phyloP scores from a whole-genome alignment of 53 echinoderm and acorn worm genomes.

The Antedon mediterranea region DNA sequence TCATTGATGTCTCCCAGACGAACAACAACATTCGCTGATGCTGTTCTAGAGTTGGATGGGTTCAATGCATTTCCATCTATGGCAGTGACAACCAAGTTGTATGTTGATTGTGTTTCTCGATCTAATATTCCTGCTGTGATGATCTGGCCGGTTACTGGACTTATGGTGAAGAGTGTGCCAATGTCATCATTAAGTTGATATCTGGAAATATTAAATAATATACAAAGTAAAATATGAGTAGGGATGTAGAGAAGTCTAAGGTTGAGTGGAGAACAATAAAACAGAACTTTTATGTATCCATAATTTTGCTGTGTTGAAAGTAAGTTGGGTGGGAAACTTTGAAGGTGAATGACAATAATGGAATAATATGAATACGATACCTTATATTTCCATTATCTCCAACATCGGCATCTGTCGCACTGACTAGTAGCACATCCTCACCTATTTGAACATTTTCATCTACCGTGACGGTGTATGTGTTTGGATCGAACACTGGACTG shows the following conservation, averaged over 20 bases:
- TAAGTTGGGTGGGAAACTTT: neutral
- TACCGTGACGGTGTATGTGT: constrained; percentile 32
- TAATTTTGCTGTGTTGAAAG: no score
- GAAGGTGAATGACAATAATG: neutral
- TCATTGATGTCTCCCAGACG: constrained; percentile 65
- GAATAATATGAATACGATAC: neutral
- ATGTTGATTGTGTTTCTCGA: constrained; percentile 47
- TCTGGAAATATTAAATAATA: constrained; percentile 28
- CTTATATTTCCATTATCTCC: neutral
- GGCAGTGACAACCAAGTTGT: constrained; percentile 64
- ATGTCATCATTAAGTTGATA: constrained; percentile 64
- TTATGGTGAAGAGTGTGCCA: constrained; percentile 71
- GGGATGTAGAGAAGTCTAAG: neutral
- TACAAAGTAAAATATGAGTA: no score
- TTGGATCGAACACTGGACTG: constrained; percentile 40
- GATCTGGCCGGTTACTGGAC: constrained; percentile 61
- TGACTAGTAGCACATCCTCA: constrained; percentile 45
- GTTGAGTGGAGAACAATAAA: neutral
- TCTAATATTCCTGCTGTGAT: constrained; percentile 67
- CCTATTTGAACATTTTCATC: constrained; percentile 40
- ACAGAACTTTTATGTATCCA: no score
- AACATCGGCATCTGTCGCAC: constrained; percentile 65
- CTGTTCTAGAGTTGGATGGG: constrained; percentile 7
- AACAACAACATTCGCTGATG: constrained; percentile 48
- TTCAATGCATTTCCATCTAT: constrained; percentile 24